Evolutionary conservation across 1,140 invertebrate genomes (phyloP), one percentile per base, ranked within the genome.

Genomic region (Antheraea pernyi): DNA sequence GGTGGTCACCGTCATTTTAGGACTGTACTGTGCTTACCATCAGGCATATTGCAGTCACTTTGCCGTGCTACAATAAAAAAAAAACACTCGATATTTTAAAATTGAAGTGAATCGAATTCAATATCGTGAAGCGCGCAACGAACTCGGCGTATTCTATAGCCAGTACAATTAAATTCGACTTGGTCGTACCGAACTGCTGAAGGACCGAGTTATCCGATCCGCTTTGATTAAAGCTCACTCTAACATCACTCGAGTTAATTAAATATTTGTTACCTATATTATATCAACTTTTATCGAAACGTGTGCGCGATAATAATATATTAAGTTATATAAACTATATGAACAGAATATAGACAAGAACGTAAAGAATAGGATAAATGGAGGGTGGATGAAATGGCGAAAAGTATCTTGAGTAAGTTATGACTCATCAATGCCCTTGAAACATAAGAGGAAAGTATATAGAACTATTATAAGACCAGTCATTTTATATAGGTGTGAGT

Each of bases 121-220:
- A 30, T 30, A 30, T 30, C 70, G 66, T 65, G 73, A 68, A 64
- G 61, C 68, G 74, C 70, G 68, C 68, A 59, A 69, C 16, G 10
- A 53, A 1, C 46, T 1, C 46, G 16, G 6, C 46, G 46, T 53
- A 66, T 75, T 80, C 79, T 75, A 82, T 82, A 77, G 73, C 19
- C 74, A 67, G 78, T 79, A 80, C 78, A 83, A 82, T 84, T 84
- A 78, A 83, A 86, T 86, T 81, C 83, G 10, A 53, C 0, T 0
- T 13, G 46, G 16, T 71, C 69, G 61, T 74, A 74, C 67, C 78
- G 77, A 76, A 78, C 76, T 81, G 64, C 67, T 48, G 70, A 71
- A 74, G 74, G 61, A 59, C 53, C 22, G 22, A 74, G 68, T 73
- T 59, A 63, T 71, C 71, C 69, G 69, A 77, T 79, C 74, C 75